Base-by-base conservation (phyloP, 2,797 vertebrate genomes). In the Gymnoscopelus braueri region DNA sequence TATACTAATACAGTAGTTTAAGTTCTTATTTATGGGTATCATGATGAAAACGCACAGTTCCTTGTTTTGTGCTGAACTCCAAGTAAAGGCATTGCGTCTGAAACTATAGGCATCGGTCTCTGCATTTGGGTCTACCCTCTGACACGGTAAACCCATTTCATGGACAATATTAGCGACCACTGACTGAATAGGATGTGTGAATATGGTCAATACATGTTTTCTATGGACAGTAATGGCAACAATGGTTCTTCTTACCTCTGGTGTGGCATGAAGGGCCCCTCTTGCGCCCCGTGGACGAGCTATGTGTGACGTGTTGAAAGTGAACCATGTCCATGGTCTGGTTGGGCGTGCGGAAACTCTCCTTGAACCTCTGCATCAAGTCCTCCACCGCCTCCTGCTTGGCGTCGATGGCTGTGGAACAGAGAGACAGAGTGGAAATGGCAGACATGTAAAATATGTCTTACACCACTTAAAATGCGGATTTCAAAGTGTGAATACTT, bases 341-440 rank as follows among this genome's bases (percentile, higher is more conserved):
- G 91, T 96, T 98, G 82, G 90, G 88, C 52, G 96, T 95, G 32
- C 96, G 95, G 87, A 98, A 98, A 79, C 96, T 97, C 88, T 98
- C 97, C 91, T 98, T 97, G 93, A 99, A 98, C 85, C 96, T 95
- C 94, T 96, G 96, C 97, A 98, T 97, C 92, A 99, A 92, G 85
- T 96, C 96, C 79, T 98, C 97, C 68, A 97, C 96, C 0, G 95
- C 96, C 86, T 98, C 97, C 49, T 95, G 95, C 5, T 95, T 94
- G 68, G 93, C 92, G 82, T 97, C 95, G 23, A 95, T 83, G 32
- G 89, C 95, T 98, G 84, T 23, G 79, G 82, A 68, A 78, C n/a
- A 86, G 56, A 79, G 66, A 80, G 57, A 44, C 55, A 86, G 65
- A 79, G 63, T 65, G 52, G 84, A 71, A 80, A 81, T 79, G 78